Base-by-base conservation (phyloP, 92 coral and sea anemone species). In the Hydrozoanthus gracilis region DNA sequence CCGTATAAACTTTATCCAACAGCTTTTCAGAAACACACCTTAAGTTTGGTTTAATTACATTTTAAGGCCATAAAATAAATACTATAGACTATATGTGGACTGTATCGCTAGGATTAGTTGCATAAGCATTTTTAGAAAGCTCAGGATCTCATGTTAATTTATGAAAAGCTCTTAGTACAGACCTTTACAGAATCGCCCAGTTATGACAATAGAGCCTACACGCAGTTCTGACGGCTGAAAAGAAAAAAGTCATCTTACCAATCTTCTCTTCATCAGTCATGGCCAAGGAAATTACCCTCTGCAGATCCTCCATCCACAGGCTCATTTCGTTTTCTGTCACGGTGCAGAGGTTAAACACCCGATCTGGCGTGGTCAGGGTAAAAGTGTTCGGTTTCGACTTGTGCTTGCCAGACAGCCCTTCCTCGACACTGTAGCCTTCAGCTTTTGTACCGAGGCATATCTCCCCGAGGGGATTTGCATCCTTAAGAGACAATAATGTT, bases 391-490 rank as follows among this genome's bases (percentile, higher is more conserved):
- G 96, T 14, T 82, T 82, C 1, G 78, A 77, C 55, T 92, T 91
- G 76, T 87, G 88, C 64, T 46, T 89, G 11, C 71, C 86, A 3
- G 91, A 70, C 8, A 83, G 83, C 15, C 98, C 98, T 54, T 94
- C 92, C 35, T 86, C 83, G 3, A 92, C 87, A 6, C 85, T 74
- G 27, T 91, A 97, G 5, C 99, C 98, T 72, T 97, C 98, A 3
- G 72, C 92, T 65, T 51, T 75, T 51, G 98, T 91, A 44, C 99
- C 99, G 4, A 96, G 82, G 27, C 87, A 89, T 11, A 96, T 82
- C 83, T 96, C 99, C 10, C 99, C 99, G 74, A 92, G 92, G 39
- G 97, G 93, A 72, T 13, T 20, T 8, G 99, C 95, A 68, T 93
- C 97, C 99, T 96, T 44, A 13, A 86, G 48, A 90, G 7, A 74